Percentiles rank a stretch among this genome's conserved stretches.
Evolutionary conservation across 2,113 vertebrate genomes (phyloP).

Genomic region (Lanius ludovicianus): DNA sequence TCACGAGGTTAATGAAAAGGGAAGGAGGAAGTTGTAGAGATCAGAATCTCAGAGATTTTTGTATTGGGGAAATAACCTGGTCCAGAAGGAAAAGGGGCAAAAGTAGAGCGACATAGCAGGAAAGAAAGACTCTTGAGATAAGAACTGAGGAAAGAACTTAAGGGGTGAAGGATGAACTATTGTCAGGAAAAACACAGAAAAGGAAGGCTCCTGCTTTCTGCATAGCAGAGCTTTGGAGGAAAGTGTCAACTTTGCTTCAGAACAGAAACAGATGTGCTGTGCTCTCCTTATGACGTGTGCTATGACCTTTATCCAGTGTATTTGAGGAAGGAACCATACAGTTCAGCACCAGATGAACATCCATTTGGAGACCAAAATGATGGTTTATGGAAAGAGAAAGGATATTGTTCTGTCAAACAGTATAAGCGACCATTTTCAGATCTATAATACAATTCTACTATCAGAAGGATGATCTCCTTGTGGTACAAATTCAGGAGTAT

Average conservation of each 20-base stretch:
- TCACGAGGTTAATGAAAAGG: neutral
- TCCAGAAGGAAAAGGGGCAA: neutral
- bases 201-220: neutral
- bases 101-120: neutral
- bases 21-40: neutral
- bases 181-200: neutral
- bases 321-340: neutral
- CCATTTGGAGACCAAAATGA: neutral
- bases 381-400: neutral
- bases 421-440: neutral
- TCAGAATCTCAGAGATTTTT: neutral
- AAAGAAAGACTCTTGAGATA: neutral
- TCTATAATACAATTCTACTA: neutral
- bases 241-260: neutral
- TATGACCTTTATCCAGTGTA: neutral
- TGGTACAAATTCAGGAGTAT: neutral
- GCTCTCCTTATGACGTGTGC: neutral
- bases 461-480: neutral
- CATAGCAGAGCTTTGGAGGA: neutral
- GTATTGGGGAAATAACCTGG: neutral
- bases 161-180: neutral
- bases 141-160: neutral
- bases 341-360: neutral
- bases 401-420: neutral
- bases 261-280: neutral